These are phyloP conservation scores for Triplophysa tibetana DNA, from an alignment of 2,113 vertebrate species.

Conservation along the genomic window DNA sequence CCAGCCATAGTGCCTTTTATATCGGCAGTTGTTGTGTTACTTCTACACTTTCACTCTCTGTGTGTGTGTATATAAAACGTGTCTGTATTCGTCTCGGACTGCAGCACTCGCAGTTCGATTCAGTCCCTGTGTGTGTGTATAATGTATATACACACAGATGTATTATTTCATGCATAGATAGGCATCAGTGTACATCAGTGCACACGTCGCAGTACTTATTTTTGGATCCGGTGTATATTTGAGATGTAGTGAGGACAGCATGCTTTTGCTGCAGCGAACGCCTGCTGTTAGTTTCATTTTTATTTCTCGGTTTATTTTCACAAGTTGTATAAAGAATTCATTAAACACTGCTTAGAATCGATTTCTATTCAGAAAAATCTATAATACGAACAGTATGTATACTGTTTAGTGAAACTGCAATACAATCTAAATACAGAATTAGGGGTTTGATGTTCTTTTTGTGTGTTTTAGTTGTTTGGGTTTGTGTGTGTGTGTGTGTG, in stretches of 20 bases:
- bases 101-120: conserved; percentile 98
- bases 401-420: conserved; percentile 90
- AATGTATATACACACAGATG: conserved; percentile 50
- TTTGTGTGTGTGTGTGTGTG: conserved; percentile 6
- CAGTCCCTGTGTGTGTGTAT: conserved; percentile 79
- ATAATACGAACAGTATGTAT: conserved; percentile 85
- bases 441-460: conserved; percentile 76
- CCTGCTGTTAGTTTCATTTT: conserved; percentile 76
- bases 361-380: conserved; percentile 84
- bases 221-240: conserved; percentile 88
- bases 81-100: conserved; percentile 87
- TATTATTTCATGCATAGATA: conserved; percentile 72
- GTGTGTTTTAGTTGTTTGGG: conserved; percentile 70
- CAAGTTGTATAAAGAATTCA: conserved; percentile 86
- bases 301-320: conserved; percentile 64
- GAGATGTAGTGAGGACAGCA: conserved; percentile 83
- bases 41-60: conserved; percentile 88
- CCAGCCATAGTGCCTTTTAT: conserved; percentile 99
- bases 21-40: conserved; percentile 99
- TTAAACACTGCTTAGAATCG: conserved; percentile 79
- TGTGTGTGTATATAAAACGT: conserved; percentile 71
- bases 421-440: conserved; percentile 84
- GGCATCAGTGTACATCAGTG: conserved; percentile 73
- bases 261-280: conserved; percentile 85
- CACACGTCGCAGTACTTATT: conserved; percentile 82